phyloP scores from a whole-genome alignment of 2,113 vertebrate genomes.

The Silurus meridionalis region DNA sequence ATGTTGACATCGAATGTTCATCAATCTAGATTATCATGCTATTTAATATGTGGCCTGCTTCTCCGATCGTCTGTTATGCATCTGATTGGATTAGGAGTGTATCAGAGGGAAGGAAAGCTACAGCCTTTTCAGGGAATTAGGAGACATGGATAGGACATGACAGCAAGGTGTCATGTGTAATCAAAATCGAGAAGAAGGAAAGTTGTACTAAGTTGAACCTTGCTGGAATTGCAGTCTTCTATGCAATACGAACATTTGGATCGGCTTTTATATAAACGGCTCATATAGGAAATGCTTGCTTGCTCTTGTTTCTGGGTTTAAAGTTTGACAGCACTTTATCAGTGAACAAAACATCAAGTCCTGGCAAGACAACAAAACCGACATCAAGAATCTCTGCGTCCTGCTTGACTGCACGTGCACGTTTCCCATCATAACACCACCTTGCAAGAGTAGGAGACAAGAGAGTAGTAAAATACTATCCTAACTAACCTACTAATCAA shows the following conservation, averaged over 20 bases:
- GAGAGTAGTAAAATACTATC: neutral
- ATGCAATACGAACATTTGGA: neutral
- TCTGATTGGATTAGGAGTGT: constrained; percentile 71
- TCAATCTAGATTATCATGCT: constrained; percentile 78
- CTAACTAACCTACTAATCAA: no score
- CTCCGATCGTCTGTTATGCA: constrained; percentile 69
- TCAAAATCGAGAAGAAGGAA: constrained; percentile 27
- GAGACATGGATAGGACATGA: constrained; percentile 40
- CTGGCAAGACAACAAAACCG: neutral
- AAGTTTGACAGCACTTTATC: neutral
- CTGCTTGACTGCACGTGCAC: neutral
- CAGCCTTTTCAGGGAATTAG: constrained; percentile 34
- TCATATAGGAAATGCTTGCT: neutral
- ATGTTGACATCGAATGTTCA: constrained; percentile 78
- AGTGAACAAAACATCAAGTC: neutral
- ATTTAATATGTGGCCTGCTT: constrained; percentile 76
- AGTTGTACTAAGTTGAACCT: constrained; percentile 2
- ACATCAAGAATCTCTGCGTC: neutral
- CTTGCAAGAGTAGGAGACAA: neutral
- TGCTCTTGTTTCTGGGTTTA: neutral
- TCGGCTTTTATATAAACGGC: neutral
- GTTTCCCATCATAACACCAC: neutral
- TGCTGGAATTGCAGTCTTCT: constrained; percentile 27
- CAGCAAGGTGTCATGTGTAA: constrained; percentile 19
- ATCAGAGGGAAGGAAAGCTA: constrained; percentile 55